These are phyloP conservation scores for Taenaris catops DNA, from an alignment of 2,888 invertebrate species.

Conservation along the genomic window DNA sequence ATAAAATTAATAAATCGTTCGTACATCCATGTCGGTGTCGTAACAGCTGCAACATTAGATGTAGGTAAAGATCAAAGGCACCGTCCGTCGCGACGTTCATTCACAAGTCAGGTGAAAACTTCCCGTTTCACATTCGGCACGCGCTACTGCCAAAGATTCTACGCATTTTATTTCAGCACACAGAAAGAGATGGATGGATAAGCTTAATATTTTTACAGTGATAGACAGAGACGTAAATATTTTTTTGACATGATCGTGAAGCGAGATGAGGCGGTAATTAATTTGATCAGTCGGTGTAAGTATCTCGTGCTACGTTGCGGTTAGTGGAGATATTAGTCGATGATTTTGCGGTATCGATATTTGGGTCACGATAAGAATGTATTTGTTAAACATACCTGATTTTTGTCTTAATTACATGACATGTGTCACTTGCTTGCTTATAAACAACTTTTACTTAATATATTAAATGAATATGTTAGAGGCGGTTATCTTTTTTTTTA, in stretches of 20 bases:
- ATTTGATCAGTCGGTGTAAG: slow-evolving; percentile 69
- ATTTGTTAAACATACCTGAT: slow-evolving; percentile 1
- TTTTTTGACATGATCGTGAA: slow-evolving; percentile 53
- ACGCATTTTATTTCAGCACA: slow-evolving; percentile 58
- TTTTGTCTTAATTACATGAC: slow-evolving; percentile 1
- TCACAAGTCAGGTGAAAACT: slow-evolving; percentile 64
- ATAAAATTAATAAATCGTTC: too few relatives aligned
- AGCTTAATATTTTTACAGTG: slow-evolving; percentile 12
- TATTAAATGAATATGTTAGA: too few relatives aligned
- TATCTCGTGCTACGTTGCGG: slow-evolving; percentile 40
- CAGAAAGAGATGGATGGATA: too few relatives aligned
- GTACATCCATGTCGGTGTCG: too few relatives aligned
- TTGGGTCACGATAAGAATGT: slow-evolving; percentile 8
- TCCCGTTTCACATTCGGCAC: slow-evolving; percentile 69
- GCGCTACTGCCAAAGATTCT: slow-evolving; percentile 54
- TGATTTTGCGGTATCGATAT: slow-evolving; percentile 19
- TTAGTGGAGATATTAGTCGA: slow-evolving; percentile 39
- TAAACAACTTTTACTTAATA: neutral
- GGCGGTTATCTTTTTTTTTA: too few relatives aligned
- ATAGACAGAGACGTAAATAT: slow-evolving; percentile 36
- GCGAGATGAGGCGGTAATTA: slow-evolving; percentile 73
- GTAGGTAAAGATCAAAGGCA: slow-evolving; percentile 31
- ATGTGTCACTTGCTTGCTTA: neutral
- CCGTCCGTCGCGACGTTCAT: slow-evolving; percentile 54
- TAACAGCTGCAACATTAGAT: too few relatives aligned